These are phyloP conservation scores for Microctonus hyperodae DNA, from an alignment of 2,888 invertebrate species.

Conservation along the genomic window DNA sequence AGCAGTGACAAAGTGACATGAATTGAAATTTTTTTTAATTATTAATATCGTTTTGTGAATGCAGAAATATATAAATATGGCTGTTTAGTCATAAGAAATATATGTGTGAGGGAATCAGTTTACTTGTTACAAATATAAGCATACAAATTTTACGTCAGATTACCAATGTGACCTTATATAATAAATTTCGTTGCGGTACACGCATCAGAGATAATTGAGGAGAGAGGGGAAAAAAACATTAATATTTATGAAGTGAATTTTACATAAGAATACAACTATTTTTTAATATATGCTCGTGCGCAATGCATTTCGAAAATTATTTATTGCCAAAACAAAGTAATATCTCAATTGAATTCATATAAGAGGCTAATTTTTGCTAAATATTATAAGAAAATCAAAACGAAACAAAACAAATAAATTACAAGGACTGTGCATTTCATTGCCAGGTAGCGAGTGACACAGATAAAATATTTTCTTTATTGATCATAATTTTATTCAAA, in stretches of 20 bases:
- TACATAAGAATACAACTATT: slow-evolving; percentile 8
- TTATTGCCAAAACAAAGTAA: slow-evolving; percentile 2
- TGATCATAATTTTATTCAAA: slow-evolving; percentile 28
- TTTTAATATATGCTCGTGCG: slow-evolving; percentile 15
- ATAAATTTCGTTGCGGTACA: slow-evolving; percentile 6
- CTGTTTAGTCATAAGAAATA: slow-evolving; percentile 21
- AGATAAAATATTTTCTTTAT: slow-evolving; percentile 20
- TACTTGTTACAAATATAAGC: background rate
- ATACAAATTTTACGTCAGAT: slow-evolving; percentile 11
- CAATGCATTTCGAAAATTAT: slow-evolving; percentile 1
- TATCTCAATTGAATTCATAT: slow-evolving; percentile 2
- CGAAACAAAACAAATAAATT: background rate
- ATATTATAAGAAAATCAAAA: background rate
- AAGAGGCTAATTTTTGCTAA: slow-evolving; percentile 10
- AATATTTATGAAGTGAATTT: slow-evolving; percentile 8
- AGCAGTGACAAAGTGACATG: background rate
- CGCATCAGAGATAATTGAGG: background rate
- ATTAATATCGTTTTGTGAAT: background rate
- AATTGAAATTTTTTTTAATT: background rate
- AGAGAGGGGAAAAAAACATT: background rate
- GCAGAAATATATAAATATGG: background rate
- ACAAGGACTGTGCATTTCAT: slow-evolving; percentile 24
- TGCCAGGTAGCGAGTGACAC: slow-evolving; percentile 22
- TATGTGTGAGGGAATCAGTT: slow-evolving; percentile 17
- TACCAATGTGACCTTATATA: slow-evolving; percentile 31